Percentiles rank a stretch among this genome's conserved stretches.
Evolutionary conservation across 2,888 invertebrate species (phyloP).

Genomic region (Ptychoptera contaminata): DNA sequence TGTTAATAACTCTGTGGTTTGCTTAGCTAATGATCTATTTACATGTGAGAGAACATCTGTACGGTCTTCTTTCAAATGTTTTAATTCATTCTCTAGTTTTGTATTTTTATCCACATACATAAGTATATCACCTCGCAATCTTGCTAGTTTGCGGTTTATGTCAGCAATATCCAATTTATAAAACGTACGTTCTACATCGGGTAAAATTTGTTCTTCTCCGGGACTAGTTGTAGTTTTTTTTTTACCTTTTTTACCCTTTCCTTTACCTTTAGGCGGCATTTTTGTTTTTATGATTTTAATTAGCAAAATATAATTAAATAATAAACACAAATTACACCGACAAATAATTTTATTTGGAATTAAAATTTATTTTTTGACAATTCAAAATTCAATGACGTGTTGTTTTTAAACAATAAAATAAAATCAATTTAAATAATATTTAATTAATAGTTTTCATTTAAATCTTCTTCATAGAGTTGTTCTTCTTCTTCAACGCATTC

Average conservation of each 20-base stretch:
- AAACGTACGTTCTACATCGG: constrained; percentile 54
- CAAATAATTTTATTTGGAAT: neutral
- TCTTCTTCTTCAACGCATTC: no score
- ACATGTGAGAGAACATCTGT: constrained; percentile 71
- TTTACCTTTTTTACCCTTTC: constrained; percentile 27
- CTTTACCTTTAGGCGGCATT: constrained; percentile 29
- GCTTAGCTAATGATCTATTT: constrained; percentile 50
- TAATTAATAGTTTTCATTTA: no score
- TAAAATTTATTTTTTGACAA: no score
- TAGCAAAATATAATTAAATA: neutral
- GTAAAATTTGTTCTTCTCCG: constrained; percentile 13
- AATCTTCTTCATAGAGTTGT: no score
- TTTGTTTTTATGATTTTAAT: neutral
- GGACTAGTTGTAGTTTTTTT: constrained; percentile 17
- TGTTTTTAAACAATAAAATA: no score
- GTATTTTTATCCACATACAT: constrained; percentile 35
- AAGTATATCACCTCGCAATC: constrained; percentile 38
- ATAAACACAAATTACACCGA: neutral
- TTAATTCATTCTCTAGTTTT: constrained; percentile 57
- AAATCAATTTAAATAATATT: no score
- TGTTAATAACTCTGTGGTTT: constrained; percentile 47
- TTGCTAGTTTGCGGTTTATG: constrained; percentile 61
- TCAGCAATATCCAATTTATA: constrained; percentile 71
- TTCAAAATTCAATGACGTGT: no score
- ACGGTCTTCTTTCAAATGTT: constrained; percentile 51